Percentiles rank a stretch among this genome's conserved stretches.
Evolutionary conservation across 1,140 invertebrate genomes (phyloP).

Genomic region (Diplogasteroides magnus): DNA sequence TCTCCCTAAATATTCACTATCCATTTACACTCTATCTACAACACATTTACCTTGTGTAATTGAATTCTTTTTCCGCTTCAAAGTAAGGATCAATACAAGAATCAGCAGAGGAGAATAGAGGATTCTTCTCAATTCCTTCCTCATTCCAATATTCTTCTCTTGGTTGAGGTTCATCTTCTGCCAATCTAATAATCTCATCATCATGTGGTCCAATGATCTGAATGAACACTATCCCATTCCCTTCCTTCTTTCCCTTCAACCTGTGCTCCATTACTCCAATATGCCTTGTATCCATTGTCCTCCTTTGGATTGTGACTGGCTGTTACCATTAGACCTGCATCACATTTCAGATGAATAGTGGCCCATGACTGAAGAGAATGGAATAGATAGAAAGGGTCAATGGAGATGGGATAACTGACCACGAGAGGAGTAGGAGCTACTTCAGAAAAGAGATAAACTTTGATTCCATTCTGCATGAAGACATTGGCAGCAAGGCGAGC

Average conservation of each 20-base stretch:
- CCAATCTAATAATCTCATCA: slow-evolving; percentile 74
- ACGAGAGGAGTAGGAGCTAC: slow-evolving; percentile 88
- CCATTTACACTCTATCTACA: not conserved
- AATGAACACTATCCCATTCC: not conserved
- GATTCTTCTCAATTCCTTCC: slow-evolving; percentile 46
- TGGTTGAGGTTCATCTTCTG: slow-evolving; percentile 73
- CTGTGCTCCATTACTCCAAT: slow-evolving; percentile 87
- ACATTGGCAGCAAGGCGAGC: slow-evolving; percentile 80
- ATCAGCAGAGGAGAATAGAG: slow-evolving; percentile 59
- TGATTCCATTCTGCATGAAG: slow-evolving; percentile 71
- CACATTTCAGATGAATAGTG: slow-evolving; percentile 40
- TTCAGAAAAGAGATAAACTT: slow-evolving; percentile 75
- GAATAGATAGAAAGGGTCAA: not conserved
- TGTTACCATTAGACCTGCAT: slow-evolving; percentile 64
- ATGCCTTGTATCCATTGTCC: slow-evolving; percentile 95
- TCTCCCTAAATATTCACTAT: slow-evolving; percentile 51
- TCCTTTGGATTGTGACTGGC: slow-evolving; percentile 98
- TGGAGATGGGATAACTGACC: slow-evolving; percentile 55
- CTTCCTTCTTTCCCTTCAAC: slow-evolving; percentile 49
- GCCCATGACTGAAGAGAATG: slow-evolving; percentile 37
- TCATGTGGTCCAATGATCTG: slow-evolving; percentile 88
- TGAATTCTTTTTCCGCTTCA: slow-evolving; percentile 44
- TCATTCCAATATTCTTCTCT: slow-evolving; percentile 67
- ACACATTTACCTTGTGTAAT: slow-evolving; percentile 9
- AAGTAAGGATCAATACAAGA: slow-evolving; percentile 67